A percentile compares a stretch with the other conserved stretches of the same genome.
These are phyloP conservation scores for Caradrina clavipalpis DNA, from an alignment of 2,888 invertebrate genomes.

Conservation along the genomic window DNA sequence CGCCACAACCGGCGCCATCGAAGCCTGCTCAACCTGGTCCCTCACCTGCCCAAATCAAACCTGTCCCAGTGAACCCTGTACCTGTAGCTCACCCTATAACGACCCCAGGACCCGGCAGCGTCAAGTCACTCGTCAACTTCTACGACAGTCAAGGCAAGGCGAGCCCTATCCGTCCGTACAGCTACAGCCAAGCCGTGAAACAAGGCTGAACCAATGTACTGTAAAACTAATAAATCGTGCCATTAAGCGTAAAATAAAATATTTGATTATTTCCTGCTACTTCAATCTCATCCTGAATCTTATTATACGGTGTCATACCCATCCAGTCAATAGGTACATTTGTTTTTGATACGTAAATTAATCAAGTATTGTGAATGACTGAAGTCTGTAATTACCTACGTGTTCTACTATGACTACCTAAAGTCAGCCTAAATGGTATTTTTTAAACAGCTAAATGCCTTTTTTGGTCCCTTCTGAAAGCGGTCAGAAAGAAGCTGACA, in stretches of 20 bases:
- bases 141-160: conserved; percentile 86
- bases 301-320: background rate
- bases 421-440: too few relatives aligned
- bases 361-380: background rate
- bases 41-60: conserved; percentile 73
- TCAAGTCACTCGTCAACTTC: conserved; percentile 82
- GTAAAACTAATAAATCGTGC: conserved; percentile 22
- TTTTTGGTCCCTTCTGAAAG: too few relatives aligned
- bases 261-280: background rate
- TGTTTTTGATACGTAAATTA: background rate
- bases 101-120: conserved; percentile 85
- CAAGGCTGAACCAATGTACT: conserved; percentile 76
- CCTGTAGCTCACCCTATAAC: conserved; percentile 75
- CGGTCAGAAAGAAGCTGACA: too few relatives aligned
- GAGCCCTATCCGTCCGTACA: conserved; percentile 84
- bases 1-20: conserved; percentile 57
- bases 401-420: too few relatives aligned
- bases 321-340: background rate
- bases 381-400: background rate
- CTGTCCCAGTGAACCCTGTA: conserved; percentile 78
- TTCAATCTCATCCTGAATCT: background rate
- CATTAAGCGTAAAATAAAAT: conserved; percentile 10
- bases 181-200: conserved; percentile 87
- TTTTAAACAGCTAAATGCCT: too few relatives aligned
- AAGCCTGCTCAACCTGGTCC: conserved; percentile 30